Evolutionary conservation across 92 coral and sea anemone species (phyloP).

Genomic region (Parazoanthus darwini): DNA sequence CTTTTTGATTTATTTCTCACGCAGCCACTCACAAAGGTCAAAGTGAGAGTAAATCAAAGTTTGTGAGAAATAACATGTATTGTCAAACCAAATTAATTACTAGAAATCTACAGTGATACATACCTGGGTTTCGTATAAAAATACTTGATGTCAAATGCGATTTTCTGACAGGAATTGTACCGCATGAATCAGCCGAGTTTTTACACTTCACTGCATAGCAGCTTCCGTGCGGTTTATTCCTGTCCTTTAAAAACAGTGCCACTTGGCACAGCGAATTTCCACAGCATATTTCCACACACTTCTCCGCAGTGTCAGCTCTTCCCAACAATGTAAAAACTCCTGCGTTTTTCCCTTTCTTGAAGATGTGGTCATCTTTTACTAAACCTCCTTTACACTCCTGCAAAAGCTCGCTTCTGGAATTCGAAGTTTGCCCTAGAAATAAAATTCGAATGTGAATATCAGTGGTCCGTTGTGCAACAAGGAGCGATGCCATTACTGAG

Average conservation of each 20-base stretch:
- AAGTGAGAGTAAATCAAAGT: background rate
- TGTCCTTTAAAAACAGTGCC: constrained; percentile 62
- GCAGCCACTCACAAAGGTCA: background rate
- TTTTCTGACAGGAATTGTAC: constrained; percentile 15
- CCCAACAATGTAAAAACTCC: constrained; percentile 71
- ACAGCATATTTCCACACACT: constrained; percentile 88
- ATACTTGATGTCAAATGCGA: constrained; percentile 44
- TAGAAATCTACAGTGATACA: background rate
- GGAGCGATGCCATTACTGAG: background rate
- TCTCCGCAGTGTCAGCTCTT: constrained; percentile 45
- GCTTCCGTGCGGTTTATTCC: constrained; percentile 39
- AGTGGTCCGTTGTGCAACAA: constrained; percentile 19
- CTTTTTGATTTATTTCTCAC: background rate
- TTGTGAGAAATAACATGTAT: background rate
- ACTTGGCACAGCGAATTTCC: constrained; percentile 56
- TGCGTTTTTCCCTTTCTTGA: constrained; percentile 78
- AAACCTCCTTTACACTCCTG: constrained; percentile 60
- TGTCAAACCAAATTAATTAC: background rate
- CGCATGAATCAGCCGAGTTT: constrained; percentile 41
- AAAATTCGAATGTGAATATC: constrained; percentile 3
- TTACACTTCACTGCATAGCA: constrained; percentile 87
- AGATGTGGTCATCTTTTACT: constrained; percentile 61
- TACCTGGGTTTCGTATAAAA: constrained; percentile 57
- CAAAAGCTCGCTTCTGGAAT: constrained; percentile 35
- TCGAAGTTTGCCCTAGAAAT: constrained; percentile 39